Conservation (phyloP, 2,797 vertebrate genomes). For the Peromyscus attwateri region DNA sequence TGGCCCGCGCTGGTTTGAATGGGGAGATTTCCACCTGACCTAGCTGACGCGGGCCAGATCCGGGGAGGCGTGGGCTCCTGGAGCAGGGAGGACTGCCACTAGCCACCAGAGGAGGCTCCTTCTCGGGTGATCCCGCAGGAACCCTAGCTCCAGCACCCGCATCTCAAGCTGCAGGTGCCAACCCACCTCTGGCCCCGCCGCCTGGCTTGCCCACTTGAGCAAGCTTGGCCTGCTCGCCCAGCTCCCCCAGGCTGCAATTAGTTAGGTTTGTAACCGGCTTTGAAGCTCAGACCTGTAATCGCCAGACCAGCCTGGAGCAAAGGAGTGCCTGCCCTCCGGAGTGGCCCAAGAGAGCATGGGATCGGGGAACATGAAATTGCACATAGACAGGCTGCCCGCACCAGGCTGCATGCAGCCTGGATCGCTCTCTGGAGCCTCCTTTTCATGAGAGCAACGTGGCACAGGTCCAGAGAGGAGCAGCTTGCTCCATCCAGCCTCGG, state of each 20-base stretch:
- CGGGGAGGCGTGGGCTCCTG: background rate
- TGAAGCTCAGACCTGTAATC: conserved; percentile 79
- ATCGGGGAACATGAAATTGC: background rate
- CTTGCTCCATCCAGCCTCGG: background rate
- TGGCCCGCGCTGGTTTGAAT: conserved; percentile 82
- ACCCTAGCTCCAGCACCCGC: background rate
- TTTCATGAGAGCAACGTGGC: background rate
- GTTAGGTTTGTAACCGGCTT: conserved; percentile 58
- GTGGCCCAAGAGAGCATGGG: background rate
- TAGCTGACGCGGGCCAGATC: background rate
- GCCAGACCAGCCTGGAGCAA: conserved; percentile 27
- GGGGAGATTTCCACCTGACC: conserved; percentile 75
- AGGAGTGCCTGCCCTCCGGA: background rate
- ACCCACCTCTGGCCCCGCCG: background rate
- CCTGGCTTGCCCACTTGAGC: conserved; percentile 6
- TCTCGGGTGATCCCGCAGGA: background rate
- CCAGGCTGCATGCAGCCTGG: background rate
- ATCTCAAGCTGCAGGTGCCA: background rate
- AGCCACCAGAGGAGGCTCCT: background rate
- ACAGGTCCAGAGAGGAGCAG: background rate
- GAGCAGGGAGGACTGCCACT: background rate
- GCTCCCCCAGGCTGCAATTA: conserved; percentile 70
- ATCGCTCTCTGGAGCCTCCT: conserved; percentile 8
- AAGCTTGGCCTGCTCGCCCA: conserved; percentile 63
- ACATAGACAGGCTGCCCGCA: background rate